Percentiles rank a stretch among this genome's conserved stretches.
phyloP scores from a whole-genome alignment of 2,888 invertebrate species.

The Dicycla oo region DNA sequence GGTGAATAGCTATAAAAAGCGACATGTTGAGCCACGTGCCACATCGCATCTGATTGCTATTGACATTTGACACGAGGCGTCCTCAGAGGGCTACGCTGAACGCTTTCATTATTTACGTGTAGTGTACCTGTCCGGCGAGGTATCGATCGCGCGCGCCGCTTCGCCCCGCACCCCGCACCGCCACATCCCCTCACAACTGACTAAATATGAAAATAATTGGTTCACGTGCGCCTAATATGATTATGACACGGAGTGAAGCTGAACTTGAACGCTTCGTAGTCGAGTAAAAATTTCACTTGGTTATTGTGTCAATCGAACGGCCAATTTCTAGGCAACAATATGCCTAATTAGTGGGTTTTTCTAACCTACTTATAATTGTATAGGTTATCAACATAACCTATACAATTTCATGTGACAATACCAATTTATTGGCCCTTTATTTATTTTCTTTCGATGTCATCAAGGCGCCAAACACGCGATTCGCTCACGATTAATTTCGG shows the following conservation, averaged over 20 bases:
- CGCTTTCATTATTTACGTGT: slow-evolving; percentile 86
- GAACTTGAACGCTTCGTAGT: slow-evolving; percentile 58
- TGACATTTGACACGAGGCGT: slow-evolving; percentile 79
- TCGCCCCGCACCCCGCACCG: slow-evolving; percentile 66
- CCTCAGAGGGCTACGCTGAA: slow-evolving; percentile 71
- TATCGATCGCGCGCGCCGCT: slow-evolving; percentile 74
- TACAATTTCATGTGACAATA: too few relatives aligned
- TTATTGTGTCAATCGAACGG: slow-evolving; percentile 46
- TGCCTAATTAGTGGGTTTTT: neutral
- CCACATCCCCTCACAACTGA: slow-evolving; percentile 71
- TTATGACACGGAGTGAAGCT: slow-evolving; percentile 66
- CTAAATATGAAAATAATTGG: slow-evolving; percentile 80
- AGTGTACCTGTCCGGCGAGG: slow-evolving; percentile 76
- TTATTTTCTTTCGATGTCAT: slow-evolving; percentile 30
- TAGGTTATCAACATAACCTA: too few relatives aligned
- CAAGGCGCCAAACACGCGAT: slow-evolving; percentile 39
- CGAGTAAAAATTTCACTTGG: slow-evolving; percentile 37
- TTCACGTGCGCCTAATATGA: slow-evolving; percentile 75
- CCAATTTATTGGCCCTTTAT: slow-evolving; percentile 22
- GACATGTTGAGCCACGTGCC: slow-evolving; percentile 63
- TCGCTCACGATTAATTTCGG: slow-evolving; percentile 38
- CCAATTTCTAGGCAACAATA: slow-evolving; percentile 14
- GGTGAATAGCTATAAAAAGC: slow-evolving; percentile 60
- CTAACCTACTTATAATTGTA: neutral
- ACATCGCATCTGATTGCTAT: slow-evolving; percentile 73